These are phyloP conservation scores for Heliothis subflexa DNA, from an alignment of 1,140 invertebrate genomes.

Conservation along the genomic window DNA sequence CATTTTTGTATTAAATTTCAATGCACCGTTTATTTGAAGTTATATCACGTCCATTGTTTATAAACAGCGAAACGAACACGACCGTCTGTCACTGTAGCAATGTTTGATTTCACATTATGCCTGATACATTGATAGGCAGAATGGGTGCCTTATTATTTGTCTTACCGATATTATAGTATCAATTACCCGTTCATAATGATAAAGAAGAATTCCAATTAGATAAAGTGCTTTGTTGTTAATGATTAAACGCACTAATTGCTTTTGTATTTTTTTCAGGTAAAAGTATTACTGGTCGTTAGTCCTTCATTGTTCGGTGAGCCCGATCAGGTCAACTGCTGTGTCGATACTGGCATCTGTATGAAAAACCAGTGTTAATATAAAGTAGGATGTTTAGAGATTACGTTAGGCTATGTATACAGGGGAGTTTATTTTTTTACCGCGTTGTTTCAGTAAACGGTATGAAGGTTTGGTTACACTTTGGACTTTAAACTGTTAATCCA, in stretches of 20 bases:
- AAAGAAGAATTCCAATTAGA: slow-evolving; percentile 64
- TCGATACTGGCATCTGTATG: slow-evolving; percentile 43
- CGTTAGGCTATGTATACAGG: not conserved
- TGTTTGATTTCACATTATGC: slow-evolving; percentile 71
- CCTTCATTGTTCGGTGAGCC: slow-evolving; percentile 1
- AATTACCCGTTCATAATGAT: slow-evolving; percentile 80
- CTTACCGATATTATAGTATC: slow-evolving; percentile 81
- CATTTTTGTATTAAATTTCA: slow-evolving; percentile 61
- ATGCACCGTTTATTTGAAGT: slow-evolving; percentile 42
- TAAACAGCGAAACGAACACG: slow-evolving; percentile 51
- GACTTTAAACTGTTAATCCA: not conserved
- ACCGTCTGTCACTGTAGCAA: slow-evolving; percentile 61
- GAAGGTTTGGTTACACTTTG: slow-evolving; percentile 5
- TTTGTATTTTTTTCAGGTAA: not conserved
- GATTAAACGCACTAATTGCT: slow-evolving; percentile 26
- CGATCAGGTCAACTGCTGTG: slow-evolving; percentile 20
- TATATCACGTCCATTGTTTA: slow-evolving; percentile 64
- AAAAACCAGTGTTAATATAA: slow-evolving; percentile 35
- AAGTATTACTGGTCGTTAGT: slow-evolving; percentile 12
- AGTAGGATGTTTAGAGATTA: slow-evolving; percentile 26
- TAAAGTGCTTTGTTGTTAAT: slow-evolving; percentile 61
- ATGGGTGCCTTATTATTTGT: slow-evolving; percentile 75
- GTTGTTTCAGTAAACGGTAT: not conserved
- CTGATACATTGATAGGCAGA: slow-evolving; percentile 66
- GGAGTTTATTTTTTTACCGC: slow-evolving; percentile 2